Conservation (phyloP, 2,888 invertebrate genomes). For the Thecocarcelia acutangulata region DNA sequence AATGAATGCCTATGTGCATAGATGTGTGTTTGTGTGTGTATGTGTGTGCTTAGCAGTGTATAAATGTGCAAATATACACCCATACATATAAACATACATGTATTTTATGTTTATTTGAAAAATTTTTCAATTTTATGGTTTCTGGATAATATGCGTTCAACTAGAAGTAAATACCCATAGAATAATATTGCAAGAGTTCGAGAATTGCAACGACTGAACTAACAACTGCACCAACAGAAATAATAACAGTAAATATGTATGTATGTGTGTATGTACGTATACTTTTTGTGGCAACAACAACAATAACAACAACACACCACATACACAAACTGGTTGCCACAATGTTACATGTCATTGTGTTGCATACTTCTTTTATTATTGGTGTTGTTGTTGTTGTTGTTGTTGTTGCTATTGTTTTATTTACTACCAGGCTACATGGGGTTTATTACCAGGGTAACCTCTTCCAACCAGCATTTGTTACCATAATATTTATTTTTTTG, state of each 20-base stretch:
- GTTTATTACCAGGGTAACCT: slow-evolving; percentile 66
- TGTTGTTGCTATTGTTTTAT: slow-evolving; percentile 47
- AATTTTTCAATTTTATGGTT: slow-evolving; percentile 79
- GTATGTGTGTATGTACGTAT: too few species aligned
- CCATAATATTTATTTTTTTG: slow-evolving; percentile 52
- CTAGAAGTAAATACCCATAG: slow-evolving; percentile 75
- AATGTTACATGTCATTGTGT: slow-evolving; percentile 64
- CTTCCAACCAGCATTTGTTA: slow-evolving; percentile 62
- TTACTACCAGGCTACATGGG: slow-evolving; percentile 53
- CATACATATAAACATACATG: slow-evolving; percentile 35
- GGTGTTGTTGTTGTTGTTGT: background rate
- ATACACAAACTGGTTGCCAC: slow-evolving; percentile 54
- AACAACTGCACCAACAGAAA: slow-evolving; percentile 52
- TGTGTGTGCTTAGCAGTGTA: slow-evolving; percentile 16
- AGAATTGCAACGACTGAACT: slow-evolving; percentile 47
- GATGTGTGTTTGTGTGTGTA: background rate
- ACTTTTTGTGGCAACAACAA: slow-evolving; percentile 59
- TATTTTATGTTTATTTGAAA: slow-evolving; percentile 70
- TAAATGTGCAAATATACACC: slow-evolving; percentile 4
- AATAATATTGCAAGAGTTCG: slow-evolving; percentile 38
- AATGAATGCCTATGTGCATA: background rate
- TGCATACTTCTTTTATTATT: slow-evolving; percentile 24
- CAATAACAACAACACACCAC: slow-evolving; percentile 3
- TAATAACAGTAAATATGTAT: too few species aligned
- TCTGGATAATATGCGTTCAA: slow-evolving; percentile 79